A percentile compares a stretch with the other conserved stretches of the same genome.
These are phyloP conservation scores for Cardinalis cardinalis DNA, from an alignment of 2,113 vertebrate species.

Conservation along the genomic window DNA sequence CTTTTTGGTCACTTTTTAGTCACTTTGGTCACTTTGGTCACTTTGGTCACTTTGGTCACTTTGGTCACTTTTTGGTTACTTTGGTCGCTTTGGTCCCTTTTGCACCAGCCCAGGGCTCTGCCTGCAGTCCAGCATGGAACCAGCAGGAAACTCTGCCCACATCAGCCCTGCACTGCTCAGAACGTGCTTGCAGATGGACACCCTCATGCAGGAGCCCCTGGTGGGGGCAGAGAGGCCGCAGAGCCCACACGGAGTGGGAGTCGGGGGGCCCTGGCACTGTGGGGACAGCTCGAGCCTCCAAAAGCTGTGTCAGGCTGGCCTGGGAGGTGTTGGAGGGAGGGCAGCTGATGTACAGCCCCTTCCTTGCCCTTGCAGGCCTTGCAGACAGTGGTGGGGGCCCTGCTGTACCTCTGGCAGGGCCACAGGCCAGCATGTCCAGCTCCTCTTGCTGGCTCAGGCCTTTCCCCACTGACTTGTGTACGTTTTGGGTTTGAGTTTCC, in stretches of 20 bases:
- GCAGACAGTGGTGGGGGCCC: background rate
- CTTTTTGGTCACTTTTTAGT: background rate
- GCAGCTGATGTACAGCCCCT: background rate
- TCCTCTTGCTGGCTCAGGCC: background rate
- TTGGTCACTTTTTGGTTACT: background rate
- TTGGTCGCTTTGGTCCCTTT: background rate
- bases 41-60: background rate
- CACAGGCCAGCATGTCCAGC: background rate
- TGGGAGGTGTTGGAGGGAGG: background rate
- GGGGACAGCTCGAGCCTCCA: background rate
- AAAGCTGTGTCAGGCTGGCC: background rate
- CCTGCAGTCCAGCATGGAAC: fast-evolving
- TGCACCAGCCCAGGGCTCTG: background rate
- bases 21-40: background rate
- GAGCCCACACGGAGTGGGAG: background rate
- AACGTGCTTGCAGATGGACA: background rate
- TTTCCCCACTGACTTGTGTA: background rate
- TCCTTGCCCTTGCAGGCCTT: background rate
- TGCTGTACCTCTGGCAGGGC: background rate
- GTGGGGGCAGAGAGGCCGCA: background rate
- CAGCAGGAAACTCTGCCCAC: background rate
- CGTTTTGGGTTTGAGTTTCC: background rate
- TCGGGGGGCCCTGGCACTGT: too few relatives aligned
- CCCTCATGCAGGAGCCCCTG: fast-evolving
- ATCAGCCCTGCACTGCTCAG: background rate